Conservation (phyloP, 1,140 invertebrate genomes). For the Nixonia krombeini region DNA sequence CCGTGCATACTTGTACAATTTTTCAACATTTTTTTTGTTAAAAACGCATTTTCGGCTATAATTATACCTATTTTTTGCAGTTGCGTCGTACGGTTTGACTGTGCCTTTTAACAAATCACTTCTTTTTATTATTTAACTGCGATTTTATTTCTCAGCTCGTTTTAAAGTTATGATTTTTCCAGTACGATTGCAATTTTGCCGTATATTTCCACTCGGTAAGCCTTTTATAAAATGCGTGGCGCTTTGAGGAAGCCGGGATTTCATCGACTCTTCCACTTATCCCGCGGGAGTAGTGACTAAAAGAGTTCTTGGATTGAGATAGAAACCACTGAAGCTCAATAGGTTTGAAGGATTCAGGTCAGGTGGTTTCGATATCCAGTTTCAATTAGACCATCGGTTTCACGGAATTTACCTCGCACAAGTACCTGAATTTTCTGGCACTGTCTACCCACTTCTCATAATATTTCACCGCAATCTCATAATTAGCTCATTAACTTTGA, state of each 20-base stretch:
- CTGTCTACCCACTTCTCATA: background rate
- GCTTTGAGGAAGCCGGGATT: background rate
- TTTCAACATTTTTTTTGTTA: too few relatives aligned
- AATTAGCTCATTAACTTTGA: too few relatives aligned
- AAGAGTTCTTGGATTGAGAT: background rate
- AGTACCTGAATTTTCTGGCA: background rate
- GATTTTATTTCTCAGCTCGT: too few relatives aligned
- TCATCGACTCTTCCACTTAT: background rate
- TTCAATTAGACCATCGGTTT: constrained; percentile 3
- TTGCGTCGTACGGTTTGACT: too few relatives aligned
- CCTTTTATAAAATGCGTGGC: background rate
- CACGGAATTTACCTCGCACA: background rate
- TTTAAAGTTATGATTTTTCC: background rate
- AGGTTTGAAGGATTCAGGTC: background rate
- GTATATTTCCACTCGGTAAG: background rate
- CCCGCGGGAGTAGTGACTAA: background rate
- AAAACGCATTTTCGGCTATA: too few relatives aligned
- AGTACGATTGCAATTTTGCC: background rate
- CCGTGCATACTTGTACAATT: too few relatives aligned
- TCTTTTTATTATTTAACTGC: too few relatives aligned
- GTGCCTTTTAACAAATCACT: too few relatives aligned
- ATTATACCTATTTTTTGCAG: too few relatives aligned
- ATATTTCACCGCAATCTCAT: background rate
- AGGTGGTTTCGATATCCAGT: constrained; percentile 1
- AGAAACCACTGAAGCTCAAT: background rate